A percentile compares a stretch with the other conserved stretches of the same genome.
Conservation (phyloP, 2,797 vertebrate genomes). For the Pipistrellus pipistrellus region DNA sequence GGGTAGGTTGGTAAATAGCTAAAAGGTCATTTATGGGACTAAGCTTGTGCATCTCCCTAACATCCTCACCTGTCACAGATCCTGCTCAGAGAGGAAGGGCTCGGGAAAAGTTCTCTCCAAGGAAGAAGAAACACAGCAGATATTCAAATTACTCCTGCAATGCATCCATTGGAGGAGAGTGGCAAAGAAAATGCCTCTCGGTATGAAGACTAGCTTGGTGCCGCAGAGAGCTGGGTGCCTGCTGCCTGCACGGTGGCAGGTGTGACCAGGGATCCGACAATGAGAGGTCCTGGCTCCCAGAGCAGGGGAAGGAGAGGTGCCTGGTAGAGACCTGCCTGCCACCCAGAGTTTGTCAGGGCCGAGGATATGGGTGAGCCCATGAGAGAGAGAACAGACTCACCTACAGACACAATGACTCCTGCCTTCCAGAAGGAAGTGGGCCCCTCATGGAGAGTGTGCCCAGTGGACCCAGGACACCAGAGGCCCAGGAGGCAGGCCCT, state of each 20-base stretch:
- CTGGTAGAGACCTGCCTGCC: too few relatives aligned
- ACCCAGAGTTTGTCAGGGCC: neutral
- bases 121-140: neutral
- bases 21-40: neutral
- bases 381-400: neutral
- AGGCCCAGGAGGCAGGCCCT: accelerated
- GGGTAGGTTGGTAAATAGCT: neutral
- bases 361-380: neutral
- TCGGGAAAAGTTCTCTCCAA: neutral
- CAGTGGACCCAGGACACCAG: neutral
- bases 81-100: neutral
- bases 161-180: neutral
- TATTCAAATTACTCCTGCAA: neutral
- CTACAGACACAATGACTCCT: neutral
- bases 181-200: neutral
- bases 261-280: accelerated
- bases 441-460: neutral
- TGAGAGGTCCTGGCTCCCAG: neutral
- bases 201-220: too few relatives aligned
- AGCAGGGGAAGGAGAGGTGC: neutral
- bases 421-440: neutral
- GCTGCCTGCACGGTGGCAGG: neutral
- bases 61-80: neutral
- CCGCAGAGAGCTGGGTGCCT: accelerated
- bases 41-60: neutral